A percentile compares a stretch with the other conserved stretches of the same genome.
phyloP scores from a whole-genome alignment of 2,797 vertebrate genomes.

The Rousettus madagascariensis region DNA sequence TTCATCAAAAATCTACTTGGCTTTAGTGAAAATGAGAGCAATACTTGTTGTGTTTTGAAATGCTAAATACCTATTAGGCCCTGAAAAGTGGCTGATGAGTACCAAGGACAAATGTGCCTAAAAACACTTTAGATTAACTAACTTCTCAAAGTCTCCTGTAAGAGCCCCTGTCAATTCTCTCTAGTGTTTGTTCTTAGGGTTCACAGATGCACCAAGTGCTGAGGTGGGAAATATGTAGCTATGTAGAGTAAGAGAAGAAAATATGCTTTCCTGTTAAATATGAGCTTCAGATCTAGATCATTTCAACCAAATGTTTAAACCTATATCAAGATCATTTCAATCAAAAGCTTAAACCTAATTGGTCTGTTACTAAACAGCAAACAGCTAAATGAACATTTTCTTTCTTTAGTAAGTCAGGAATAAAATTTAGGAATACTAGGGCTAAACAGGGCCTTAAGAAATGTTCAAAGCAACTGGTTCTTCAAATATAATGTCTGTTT shows the following conservation, averaged over 20 bases:
- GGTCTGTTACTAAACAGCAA: neutral
- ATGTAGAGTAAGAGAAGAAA: neutral
- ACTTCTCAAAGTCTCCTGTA: neutral
- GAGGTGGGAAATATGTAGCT: neutral
- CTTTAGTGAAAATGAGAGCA: neutral
- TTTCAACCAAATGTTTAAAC: neutral
- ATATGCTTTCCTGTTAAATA: neutral
- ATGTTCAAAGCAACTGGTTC: neutral
- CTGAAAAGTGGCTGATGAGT: neutral
- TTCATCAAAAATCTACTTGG: neutral
- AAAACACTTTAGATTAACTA: neutral
- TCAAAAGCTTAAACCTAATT: neutral
- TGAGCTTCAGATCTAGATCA: neutral
- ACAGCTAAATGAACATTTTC: neutral
- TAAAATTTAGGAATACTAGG: neutral
- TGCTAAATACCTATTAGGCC: neutral
- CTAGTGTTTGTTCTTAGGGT: neutral
- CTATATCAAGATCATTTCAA: neutral
- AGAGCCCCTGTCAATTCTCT: neutral
- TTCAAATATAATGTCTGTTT: conserved; percentile 13
- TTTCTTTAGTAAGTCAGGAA: neutral
- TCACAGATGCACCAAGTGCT: neutral
- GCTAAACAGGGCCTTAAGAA: neutral
- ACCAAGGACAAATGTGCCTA: neutral
- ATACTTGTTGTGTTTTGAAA: neutral